Evolutionary conservation across 2,113 vertebrate species (phyloP).

Genomic region (Peromyscus californicus): DNA sequence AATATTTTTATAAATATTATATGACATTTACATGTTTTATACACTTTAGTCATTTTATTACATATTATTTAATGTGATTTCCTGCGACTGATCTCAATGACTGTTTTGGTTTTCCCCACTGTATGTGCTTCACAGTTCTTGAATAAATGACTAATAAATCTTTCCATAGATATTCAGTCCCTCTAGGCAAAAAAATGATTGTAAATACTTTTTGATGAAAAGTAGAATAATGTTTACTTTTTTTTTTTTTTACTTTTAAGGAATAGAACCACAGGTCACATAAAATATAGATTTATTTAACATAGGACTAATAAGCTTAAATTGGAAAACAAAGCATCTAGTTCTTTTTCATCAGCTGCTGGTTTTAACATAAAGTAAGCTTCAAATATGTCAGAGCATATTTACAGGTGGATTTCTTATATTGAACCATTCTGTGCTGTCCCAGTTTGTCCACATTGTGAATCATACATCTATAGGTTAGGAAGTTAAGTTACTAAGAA

Average conservation of each 20-base stretch:
- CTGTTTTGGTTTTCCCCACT: conserved; percentile 56
- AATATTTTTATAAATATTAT: conserved; percentile 42
- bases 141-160: conserved; percentile 46
- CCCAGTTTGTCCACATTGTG: background rate
- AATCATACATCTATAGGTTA: background rate
- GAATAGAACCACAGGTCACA: conserved; percentile 26
- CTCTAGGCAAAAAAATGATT: conserved; percentile 30
- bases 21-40: background rate
- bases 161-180: conserved; percentile 73
- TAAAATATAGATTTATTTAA: conserved; percentile 31
- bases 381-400: conserved; percentile 7
- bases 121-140: conserved; percentile 62
- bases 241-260: conserved; percentile 66
- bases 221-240: conserved; percentile 45
- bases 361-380: conserved; percentile 1
- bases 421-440: background rate
- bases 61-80: conserved; percentile 29
- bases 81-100: conserved; percentile 50
- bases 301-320: background rate
- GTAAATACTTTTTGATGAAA: conserved; percentile 79
- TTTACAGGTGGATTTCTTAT: conserved; percentile 4
- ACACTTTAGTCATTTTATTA: background rate
- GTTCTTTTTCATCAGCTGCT: conserved; percentile 14
- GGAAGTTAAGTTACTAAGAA: background rate
- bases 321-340: background rate